Evolutionary conservation across 2,113 vertebrate species (phyloP).

Genomic region (Ameiurus melas): DNA sequence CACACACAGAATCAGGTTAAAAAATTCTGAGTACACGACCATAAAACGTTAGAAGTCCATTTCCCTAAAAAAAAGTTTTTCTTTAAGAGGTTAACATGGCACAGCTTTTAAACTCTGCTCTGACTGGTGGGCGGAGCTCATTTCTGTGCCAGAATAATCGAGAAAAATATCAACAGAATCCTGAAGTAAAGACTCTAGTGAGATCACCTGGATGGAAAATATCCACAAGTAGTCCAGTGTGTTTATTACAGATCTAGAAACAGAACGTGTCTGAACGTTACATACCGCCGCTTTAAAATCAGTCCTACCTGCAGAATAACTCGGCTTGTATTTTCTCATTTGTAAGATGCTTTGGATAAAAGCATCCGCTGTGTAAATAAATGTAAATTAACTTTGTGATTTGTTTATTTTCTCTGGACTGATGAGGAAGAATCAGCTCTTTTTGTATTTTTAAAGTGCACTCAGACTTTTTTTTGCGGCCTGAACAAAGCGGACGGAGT

Average conservation of each 20-base stretch:
- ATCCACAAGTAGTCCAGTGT: background rate
- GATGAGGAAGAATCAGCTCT: background rate
- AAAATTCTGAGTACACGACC: background rate
- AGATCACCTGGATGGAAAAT: background rate
- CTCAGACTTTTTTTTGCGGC: background rate
- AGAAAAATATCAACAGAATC: too few species aligned
- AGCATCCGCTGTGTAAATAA: too few species aligned
- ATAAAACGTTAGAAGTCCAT: too few species aligned
- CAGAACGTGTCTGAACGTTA: background rate
- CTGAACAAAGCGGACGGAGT: slow-evolving; percentile 44
- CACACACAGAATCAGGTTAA: background rate
- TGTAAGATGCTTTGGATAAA: too few species aligned
- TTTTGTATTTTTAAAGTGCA: background rate
- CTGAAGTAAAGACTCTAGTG: background rate
- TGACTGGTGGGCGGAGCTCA: background rate
- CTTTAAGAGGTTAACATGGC: background rate
- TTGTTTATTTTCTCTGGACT: background rate
- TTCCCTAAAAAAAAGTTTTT: background rate
- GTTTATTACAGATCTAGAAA: background rate
- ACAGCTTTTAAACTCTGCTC: background rate
- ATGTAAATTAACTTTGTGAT: too few species aligned
- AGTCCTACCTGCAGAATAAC: too few species aligned
- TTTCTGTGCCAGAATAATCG: background rate
- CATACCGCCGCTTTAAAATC: background rate
- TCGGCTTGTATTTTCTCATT: too few species aligned